A percentile compares a stretch with the other conserved stretches of the same genome.
Evolutionary conservation across 2,797 vertebrate genomes (phyloP).

Genomic region (Erpetoichthys calabaricus): DNA sequence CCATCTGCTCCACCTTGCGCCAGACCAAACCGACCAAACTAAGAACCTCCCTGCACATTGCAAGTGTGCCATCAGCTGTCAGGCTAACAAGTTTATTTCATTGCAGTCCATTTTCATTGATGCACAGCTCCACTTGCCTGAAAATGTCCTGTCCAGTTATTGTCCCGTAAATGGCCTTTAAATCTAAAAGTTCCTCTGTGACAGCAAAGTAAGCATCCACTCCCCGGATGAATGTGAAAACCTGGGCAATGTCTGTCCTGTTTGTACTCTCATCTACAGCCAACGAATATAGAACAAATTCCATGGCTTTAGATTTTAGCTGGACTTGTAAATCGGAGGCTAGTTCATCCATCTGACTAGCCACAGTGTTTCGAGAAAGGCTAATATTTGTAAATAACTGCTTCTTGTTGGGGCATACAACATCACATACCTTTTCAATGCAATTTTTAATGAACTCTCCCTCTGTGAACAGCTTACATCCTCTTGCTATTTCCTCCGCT

Average conservation of each 20-base stretch:
- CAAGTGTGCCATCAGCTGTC: too few species aligned
- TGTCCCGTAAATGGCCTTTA: slow-evolving; percentile 9
- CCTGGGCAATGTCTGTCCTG: not conserved
- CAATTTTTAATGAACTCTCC: too few species aligned
- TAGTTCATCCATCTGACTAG: slow-evolving; percentile 10
- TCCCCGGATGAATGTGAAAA: slow-evolving; percentile 3
- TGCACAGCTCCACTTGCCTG: not conserved
- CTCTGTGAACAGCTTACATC: too few species aligned
- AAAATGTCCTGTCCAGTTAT: slow-evolving; percentile 10
- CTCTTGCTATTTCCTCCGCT: too few species aligned
- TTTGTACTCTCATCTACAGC: too few species aligned
- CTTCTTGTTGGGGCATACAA: too few species aligned
- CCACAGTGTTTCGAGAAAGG: slow-evolving; percentile 5
- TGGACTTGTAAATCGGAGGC: slow-evolving; percentile 7
- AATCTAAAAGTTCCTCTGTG: slow-evolving; percentile 12
- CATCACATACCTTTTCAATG: too few species aligned
- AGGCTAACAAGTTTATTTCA: too few species aligned
- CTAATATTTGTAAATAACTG: not conserved
- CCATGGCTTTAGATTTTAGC: too few species aligned
- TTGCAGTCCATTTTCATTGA: not conserved
- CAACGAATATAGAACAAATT: too few species aligned
- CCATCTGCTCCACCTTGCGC: not conserved
- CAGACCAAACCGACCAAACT: too few species aligned
- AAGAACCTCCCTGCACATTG: too few species aligned
- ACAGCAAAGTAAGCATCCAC: slow-evolving; percentile 9